phyloP scores from a whole-genome alignment of 2,888 invertebrate species.

The Plebejus anna region DNA sequence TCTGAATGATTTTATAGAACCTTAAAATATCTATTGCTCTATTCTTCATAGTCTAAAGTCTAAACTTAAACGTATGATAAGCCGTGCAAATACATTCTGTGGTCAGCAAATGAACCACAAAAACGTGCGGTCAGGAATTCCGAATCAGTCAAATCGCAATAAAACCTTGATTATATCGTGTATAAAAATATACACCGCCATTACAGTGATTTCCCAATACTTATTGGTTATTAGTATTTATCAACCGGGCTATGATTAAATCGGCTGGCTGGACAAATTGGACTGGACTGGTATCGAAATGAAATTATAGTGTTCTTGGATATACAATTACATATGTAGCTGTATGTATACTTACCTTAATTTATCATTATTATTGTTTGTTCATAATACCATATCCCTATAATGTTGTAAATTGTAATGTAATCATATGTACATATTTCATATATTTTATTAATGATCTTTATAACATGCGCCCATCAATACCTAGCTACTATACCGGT shows the following conservation, averaged over 20 bases:
- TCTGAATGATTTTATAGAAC: neutral
- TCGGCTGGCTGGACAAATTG: neutral
- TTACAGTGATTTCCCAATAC: constrained; percentile 1
- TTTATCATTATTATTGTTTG: neutral
- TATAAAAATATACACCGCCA: neutral
- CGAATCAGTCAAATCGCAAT: neutral
- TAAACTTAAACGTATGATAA: neutral
- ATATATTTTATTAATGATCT: too few species aligned
- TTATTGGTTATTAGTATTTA: constrained; percentile 7
- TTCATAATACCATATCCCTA: neutral
- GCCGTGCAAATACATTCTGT: neutral
- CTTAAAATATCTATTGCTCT: too few species aligned
- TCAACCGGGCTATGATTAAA: neutral
- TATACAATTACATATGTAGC: neutral
- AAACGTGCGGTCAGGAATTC: neutral
- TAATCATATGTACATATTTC: too few species aligned
- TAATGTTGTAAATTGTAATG: too few species aligned
- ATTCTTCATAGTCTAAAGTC: neutral
- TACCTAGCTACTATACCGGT: too few species aligned
- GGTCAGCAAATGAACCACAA: neutral
- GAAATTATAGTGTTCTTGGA: neutral
- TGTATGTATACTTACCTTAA: neutral
- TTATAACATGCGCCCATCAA: too few species aligned
- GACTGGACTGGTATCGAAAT: neutral
- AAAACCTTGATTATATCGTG: constrained; percentile 1